phyloP scores from a whole-genome alignment of 2,888 invertebrate species.

The Mantis religiosa region DNA sequence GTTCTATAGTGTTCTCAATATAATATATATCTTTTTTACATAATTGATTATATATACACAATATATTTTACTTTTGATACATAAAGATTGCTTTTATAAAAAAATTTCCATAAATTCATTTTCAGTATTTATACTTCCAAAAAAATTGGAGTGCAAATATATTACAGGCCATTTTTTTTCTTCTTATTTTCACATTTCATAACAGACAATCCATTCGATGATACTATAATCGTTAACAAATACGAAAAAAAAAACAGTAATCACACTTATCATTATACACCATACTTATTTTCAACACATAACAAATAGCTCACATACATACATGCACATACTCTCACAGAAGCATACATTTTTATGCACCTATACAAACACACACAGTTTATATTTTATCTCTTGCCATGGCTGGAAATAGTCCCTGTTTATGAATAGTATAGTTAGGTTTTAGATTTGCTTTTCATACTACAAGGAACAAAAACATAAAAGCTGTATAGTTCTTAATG shows the following conservation, averaged over 20 bases:
- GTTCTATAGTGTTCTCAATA: not conserved
- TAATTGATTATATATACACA: constrained; percentile 18
- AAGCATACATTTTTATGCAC: not conserved
- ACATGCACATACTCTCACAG: not conserved
- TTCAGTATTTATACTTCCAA: constrained; percentile 7
- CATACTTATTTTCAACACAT: not conserved
- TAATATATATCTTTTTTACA: constrained; percentile 16
- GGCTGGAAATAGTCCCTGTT: not conserved
- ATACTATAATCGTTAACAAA: not conserved
- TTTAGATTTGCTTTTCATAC: not conserved
- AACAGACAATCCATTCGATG: constrained; percentile 9
- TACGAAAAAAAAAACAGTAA: constrained; percentile 1
- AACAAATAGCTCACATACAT: not conserved
- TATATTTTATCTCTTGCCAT: not conserved
- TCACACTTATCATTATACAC: not conserved
- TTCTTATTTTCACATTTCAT: not conserved
- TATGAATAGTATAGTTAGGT: not conserved
- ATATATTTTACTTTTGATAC: constrained; percentile 8
- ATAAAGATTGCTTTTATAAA: constrained; percentile 7
- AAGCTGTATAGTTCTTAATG: not conserved
- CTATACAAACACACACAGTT: not conserved
- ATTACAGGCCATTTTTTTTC: constrained; percentile 2
- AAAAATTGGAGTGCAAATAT: constrained; percentile 1
- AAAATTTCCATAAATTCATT: constrained; percentile 7
- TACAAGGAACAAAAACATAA: not conserved